These are phyloP conservation scores for Sesia apiformis DNA, from an alignment of 2,888 invertebrate genomes.

Conservation along the genomic window DNA sequence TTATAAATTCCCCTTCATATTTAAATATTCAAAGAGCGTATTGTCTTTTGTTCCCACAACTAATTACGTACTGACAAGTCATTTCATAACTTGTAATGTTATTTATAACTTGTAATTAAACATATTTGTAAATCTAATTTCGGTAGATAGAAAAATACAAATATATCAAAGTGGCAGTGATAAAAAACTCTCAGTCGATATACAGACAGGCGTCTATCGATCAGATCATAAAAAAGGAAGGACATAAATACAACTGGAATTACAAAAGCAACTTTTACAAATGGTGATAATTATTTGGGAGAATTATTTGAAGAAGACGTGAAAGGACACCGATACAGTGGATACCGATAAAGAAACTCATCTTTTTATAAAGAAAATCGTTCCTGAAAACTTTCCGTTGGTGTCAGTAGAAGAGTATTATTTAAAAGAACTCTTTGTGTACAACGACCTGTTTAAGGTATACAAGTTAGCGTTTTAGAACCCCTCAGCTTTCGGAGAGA, in stretches of 20 bases:
- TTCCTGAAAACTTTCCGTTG: conserved; percentile 13
- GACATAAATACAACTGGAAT: neutral
- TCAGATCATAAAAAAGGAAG: neutral
- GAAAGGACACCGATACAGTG: conserved; percentile 28
- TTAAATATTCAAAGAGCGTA: too few species aligned
- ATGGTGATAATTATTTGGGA: conserved; percentile 36
- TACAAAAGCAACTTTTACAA: conserved; percentile 1
- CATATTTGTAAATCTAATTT: too few species aligned
- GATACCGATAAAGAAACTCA: conserved; percentile 26
- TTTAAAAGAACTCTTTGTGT: conserved; percentile 24
- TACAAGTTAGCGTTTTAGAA: too few species aligned
- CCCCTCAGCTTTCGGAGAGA: too few species aligned
- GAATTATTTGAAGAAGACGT: conserved; percentile 28
- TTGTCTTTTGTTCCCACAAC: too few species aligned
- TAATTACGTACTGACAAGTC: too few species aligned
- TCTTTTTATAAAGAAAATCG: conserved; percentile 33
- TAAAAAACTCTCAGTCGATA: neutral
- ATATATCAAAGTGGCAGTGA: too few species aligned
- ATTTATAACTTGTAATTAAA: too few species aligned
- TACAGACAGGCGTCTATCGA: neutral
- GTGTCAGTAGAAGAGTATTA: conserved; percentile 21
- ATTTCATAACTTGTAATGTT: too few species aligned
- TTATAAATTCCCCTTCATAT: too few species aligned
- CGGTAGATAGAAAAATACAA: too few species aligned
- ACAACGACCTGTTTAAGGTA: conserved; percentile 20